These are phyloP conservation scores for Mesopsocus fuscifrons DNA, from an alignment of 2,888 invertebrate genomes.

Conservation along the genomic window DNA sequence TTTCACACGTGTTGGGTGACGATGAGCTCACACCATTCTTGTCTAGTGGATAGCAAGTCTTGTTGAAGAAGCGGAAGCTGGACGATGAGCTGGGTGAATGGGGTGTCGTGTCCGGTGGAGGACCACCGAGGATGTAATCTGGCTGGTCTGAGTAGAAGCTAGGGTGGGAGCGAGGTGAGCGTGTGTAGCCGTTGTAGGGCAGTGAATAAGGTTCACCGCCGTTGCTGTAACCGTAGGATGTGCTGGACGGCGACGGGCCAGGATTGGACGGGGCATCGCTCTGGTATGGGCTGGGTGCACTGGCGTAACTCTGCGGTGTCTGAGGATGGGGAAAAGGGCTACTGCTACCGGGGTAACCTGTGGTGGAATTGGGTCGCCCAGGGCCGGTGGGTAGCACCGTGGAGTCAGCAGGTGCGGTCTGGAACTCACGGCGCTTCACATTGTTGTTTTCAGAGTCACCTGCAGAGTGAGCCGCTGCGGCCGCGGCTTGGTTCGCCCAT, in stretches of 20 bases:
- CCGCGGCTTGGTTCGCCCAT: conserved; percentile 28
- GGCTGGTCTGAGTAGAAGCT: conserved; percentile 18
- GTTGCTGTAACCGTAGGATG: conserved; percentile 3
- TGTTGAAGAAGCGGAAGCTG: background rate
- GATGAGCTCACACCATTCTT: conserved; percentile 12
- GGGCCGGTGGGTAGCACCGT: conserved; percentile 23
- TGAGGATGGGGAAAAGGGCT: conserved; percentile 37
- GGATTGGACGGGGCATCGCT: conserved; percentile 21
- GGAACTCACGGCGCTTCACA: conserved; percentile 24
- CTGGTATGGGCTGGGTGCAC: conserved; percentile 45
- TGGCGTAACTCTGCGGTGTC: conserved; percentile 44
- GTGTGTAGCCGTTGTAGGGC: conserved; percentile 30
- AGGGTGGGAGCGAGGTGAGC: conserved; percentile 30
- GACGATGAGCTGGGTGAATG: conserved; percentile 12
- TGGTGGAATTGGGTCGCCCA: conserved; percentile 5
- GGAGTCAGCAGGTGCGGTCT: conserved; percentile 53
- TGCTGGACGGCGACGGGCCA: conserved; percentile 8
- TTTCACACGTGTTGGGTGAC: conserved; percentile 55
- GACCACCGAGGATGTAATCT: conserved; percentile 13
- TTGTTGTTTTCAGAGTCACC: conserved; percentile 49
- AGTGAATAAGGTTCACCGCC: conserved; percentile 23
- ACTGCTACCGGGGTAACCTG: conserved; percentile 11
- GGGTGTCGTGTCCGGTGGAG: background rate
- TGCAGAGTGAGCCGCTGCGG: conserved; percentile 22
- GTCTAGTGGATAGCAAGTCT: conserved; percentile 7